Percentiles rank a stretch among this genome's conserved stretches.
Evolutionary conservation across 2,113 vertebrate species (phyloP).

Genomic region (Coryphaenoides rupestris): DNA sequence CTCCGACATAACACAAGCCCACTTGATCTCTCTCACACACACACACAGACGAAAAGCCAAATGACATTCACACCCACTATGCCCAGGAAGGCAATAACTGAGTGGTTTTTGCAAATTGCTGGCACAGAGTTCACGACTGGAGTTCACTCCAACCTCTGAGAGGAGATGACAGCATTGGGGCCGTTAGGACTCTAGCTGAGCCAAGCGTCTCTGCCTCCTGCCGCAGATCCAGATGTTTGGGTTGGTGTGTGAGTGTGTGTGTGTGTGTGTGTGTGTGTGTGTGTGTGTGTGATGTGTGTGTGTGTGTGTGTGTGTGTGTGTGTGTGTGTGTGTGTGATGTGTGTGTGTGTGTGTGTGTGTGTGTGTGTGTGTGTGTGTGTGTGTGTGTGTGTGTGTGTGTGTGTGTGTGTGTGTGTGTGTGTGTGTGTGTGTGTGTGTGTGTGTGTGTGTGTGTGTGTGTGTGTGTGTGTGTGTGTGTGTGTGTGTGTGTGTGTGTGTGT

Average conservation of each 20-base stretch:
- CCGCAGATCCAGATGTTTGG: constrained; percentile 23
- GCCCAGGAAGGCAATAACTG: constrained; percentile 29
- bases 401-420: too few relatives aligned
- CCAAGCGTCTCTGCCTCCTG: constrained; percentile 36
- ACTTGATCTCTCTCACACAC: not conserved
- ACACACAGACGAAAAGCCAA: constrained; percentile 3
- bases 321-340: too few relatives aligned
- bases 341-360: too few relatives aligned
- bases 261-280: too few relatives aligned
- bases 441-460: too few relatives aligned
- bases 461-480: too few relatives aligned
- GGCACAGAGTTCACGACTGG: constrained; percentile 39
- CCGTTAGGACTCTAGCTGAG: constrained; percentile 30
- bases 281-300: too few relatives aligned
- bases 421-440: too few relatives aligned
- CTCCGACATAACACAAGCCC: not conserved
- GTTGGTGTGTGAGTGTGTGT: not conserved
- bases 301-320: too few relatives aligned
- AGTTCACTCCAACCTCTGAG: constrained; percentile 33
- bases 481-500: too few relatives aligned
- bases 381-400: too few relatives aligned
- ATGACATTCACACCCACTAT: constrained; percentile 40
- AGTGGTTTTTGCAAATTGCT: constrained; percentile 27
- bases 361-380: too few relatives aligned
- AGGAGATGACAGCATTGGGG: constrained; percentile 11